These are phyloP conservation scores for Periophthalmus modestus DNA, from an alignment of 2,113 vertebrate species.

Conservation along the genomic window DNA sequence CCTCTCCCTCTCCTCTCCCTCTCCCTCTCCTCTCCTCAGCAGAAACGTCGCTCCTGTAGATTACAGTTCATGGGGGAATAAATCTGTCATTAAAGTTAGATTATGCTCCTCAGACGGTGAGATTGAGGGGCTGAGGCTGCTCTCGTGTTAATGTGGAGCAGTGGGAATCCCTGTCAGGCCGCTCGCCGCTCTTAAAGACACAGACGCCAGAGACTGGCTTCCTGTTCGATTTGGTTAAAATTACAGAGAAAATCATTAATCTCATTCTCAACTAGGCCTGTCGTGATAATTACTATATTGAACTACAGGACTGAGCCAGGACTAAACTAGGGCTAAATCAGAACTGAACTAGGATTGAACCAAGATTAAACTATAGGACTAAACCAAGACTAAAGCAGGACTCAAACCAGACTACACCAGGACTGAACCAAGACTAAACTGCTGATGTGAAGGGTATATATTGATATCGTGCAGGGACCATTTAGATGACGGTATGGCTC, in stretches of 20 bases:
- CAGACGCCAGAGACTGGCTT: neutral
- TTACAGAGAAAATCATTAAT: neutral
- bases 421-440: no score
- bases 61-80: constrained; percentile 58
- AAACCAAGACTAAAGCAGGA: no score
- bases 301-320: no score
- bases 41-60: constrained; percentile 59
- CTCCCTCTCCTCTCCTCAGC: constrained; percentile 12
- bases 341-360: no score
- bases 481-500: neutral
- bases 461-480: neutral
- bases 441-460: neutral
- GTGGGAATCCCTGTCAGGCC: constrained; percentile 5
- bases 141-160: constrained; percentile 42
- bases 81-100: constrained; percentile 64
- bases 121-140: constrained; percentile 23
- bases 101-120: constrained; percentile 43
- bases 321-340: no score
- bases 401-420: no score
- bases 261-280: neutral
- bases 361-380: no score
- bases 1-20: no score
- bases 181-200: neutral
- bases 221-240: neutral
- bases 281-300: no score